Evolutionary conservation across 2,113 vertebrate species (phyloP).

Genomic region (Galemys pyrenaicus): DNA sequence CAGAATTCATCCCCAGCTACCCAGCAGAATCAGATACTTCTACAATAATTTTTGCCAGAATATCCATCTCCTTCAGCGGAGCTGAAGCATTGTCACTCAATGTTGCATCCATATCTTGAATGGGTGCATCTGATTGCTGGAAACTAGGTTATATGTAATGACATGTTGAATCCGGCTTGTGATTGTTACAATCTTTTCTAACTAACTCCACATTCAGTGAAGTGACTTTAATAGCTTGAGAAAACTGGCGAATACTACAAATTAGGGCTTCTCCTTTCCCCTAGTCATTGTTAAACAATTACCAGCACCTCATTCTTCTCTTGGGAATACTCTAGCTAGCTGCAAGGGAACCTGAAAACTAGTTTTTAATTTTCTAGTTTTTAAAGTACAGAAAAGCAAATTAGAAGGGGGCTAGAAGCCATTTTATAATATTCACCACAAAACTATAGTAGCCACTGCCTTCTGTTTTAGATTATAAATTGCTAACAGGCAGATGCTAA

Average conservation of each 20-base stretch:
- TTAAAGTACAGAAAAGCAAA: conserved; percentile 39
- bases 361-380: conserved; percentile 38
- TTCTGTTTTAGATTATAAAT: conserved; percentile 53
- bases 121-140: neutral
- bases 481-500: neutral
- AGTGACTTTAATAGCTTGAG: neutral
- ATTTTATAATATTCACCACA: neutral
- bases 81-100: neutral
- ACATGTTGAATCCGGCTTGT: neutral
- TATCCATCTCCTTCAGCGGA: neutral
- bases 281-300: neutral
- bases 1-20: neutral
- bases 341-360: conserved; percentile 45
- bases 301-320: neutral
- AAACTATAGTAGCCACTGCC: neutral
- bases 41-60: neutral
- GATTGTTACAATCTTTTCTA: neutral
- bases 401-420: neutral
- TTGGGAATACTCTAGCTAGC: neutral
- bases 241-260: neutral
- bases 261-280: neutral
- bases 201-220: conserved; percentile 26
- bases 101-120: neutral
- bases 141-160: neutral
- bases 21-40: neutral